phyloP scores from a whole-genome alignment of 2,113 vertebrate genomes.

The Loxodonta africana region DNA sequence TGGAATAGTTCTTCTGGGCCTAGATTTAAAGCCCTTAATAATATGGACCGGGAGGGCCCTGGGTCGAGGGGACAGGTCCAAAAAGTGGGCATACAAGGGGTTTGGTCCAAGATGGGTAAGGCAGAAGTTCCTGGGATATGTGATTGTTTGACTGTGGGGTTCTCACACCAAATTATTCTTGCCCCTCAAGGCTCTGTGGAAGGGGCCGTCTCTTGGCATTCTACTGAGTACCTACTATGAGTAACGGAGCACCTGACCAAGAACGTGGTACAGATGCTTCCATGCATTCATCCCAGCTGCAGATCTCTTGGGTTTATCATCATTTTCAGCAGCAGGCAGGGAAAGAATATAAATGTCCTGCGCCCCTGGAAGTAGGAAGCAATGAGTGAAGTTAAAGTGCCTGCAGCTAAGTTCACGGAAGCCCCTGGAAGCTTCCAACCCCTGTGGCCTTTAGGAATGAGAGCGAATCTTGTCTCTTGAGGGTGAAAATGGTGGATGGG shows the following conservation, averaged over 20 bases:
- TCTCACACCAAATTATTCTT: neutral
- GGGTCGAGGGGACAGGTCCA: neutral
- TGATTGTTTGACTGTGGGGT: rapidly evolving
- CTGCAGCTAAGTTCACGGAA: neutral
- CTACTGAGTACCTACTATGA: rapidly evolving
- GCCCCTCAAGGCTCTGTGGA: neutral
- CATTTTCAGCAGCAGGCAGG: neutral
- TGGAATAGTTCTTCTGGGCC: neutral
- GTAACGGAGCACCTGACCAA: neutral
- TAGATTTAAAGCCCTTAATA: neutral
- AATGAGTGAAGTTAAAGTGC: neutral
- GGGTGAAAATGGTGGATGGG: neutral
- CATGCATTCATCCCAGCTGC: neutral
- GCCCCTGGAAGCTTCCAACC: neutral
- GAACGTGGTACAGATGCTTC: neutral
- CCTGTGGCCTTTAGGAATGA: neutral
- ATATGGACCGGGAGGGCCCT: neutral
- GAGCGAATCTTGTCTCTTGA: neutral
- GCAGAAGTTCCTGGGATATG: neutral
- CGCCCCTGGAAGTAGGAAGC: neutral
- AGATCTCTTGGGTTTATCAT: neutral
- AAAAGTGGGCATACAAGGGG: neutral
- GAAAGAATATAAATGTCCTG: neutral
- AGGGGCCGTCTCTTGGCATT: neutral
- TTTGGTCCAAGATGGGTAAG: neutral